These are phyloP conservation scores for Pituophis catenifer DNA, from an alignment of 2,113 vertebrate genomes.

Conservation along the genomic window DNA sequence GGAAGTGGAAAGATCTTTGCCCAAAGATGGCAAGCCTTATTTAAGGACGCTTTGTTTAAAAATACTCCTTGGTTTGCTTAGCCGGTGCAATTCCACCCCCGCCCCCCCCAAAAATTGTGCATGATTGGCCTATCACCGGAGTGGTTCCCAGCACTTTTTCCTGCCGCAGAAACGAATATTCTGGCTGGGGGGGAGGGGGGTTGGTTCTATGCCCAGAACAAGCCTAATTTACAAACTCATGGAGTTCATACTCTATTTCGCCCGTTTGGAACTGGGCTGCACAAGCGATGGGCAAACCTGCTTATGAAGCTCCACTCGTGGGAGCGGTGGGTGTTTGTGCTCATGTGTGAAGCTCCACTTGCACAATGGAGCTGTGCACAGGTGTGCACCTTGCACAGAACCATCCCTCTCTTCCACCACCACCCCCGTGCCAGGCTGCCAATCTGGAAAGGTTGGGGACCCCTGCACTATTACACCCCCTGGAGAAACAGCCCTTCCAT, in stretches of 20 bases:
- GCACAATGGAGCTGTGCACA: too few relatives aligned
- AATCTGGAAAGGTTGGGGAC: too few relatives aligned
- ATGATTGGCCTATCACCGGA: constrained; percentile 4
- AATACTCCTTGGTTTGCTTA: background rate
- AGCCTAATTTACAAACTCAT: constrained; percentile 29
- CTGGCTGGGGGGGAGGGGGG: background rate
- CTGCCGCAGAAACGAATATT: constrained; percentile 38
- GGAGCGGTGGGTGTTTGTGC: too few relatives aligned
- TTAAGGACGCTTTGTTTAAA: constrained; percentile 24
- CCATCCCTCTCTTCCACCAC: too few relatives aligned
- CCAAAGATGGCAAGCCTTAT: constrained; percentile 2
- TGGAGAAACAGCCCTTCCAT: constrained; percentile 11
- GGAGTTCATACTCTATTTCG: constrained; percentile 27
- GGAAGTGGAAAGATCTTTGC: constrained; percentile 29
- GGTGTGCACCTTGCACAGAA: too few relatives aligned
- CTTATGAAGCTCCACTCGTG: too few relatives aligned
- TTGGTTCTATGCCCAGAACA: background rate
- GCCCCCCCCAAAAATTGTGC: background rate
- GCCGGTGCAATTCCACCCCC: constrained; percentile 14
- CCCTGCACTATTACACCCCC: background rate
- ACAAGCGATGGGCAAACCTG: too few relatives aligned
- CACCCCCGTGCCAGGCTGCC: too few relatives aligned
- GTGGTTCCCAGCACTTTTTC: background rate
- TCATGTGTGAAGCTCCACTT: too few relatives aligned
- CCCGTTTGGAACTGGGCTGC: too few relatives aligned